phyloP scores from a whole-genome alignment of 2,797 vertebrate genomes.

The Ibycter americanus region DNA sequence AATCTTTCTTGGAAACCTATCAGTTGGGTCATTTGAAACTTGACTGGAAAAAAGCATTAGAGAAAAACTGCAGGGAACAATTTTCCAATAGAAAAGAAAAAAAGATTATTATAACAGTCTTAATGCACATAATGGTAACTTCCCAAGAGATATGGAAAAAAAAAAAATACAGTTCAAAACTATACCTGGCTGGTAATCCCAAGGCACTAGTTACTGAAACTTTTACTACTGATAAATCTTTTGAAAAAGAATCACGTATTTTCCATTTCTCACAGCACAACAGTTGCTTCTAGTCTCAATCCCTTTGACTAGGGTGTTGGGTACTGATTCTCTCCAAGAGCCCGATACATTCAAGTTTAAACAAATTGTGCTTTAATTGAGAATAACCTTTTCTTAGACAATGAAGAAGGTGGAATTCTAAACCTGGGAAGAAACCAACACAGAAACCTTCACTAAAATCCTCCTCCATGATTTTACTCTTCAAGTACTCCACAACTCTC shows the following conservation, averaged over 20 bases:
- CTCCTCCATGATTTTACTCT: neutral
- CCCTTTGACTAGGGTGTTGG: neutral
- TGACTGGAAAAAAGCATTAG: neutral
- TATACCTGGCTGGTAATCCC: neutral
- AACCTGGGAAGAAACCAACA: neutral
- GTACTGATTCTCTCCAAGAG: neutral
- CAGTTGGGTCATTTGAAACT: neutral
- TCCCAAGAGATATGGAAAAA: neutral
- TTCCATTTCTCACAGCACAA: neutral
- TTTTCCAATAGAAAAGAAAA: neutral
- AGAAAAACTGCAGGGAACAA: neutral
- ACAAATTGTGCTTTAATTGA: neutral
- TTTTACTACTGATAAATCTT: neutral
- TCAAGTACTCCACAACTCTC: neutral
- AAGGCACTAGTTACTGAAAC: neutral
- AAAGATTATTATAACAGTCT: neutral
- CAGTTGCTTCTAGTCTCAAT: neutral
- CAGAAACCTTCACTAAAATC: neutral
- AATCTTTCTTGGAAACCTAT: neutral
- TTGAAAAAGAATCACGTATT: neutral
- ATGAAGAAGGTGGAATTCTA: neutral
- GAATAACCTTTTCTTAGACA: neutral
- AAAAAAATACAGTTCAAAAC: neutral
- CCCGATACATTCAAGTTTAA: neutral
- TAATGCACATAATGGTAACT: neutral